Base-by-base conservation (phyloP, 2,797 vertebrate species). In the Xerus rutilus region DNA sequence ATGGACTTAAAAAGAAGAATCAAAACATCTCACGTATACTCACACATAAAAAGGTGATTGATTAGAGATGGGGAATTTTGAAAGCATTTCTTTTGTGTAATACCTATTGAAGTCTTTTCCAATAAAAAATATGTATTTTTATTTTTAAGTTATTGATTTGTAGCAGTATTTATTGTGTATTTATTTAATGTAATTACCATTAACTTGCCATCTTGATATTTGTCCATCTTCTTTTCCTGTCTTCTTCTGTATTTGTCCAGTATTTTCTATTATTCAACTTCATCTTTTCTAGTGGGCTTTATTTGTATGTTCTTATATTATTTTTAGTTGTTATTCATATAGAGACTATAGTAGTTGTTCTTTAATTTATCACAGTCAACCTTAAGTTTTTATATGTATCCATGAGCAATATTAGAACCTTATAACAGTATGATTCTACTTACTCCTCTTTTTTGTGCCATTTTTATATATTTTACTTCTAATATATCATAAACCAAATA, bases 401-500 rank as follows among this genome's bases (percentile, higher is more conserved):
- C 59, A 62, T 62, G 59, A 62, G 59, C 59, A 62, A 62, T 62
- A 17, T 54, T 54, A 54, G 52, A 54, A 54, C 52, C 15, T 54
- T 18, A 7, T 25, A 62, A 62, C 8, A 62, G 9, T 62, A 11
- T 62, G 59, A 62, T 25, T 62, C 21, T 9, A 62, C 9, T 59
- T 59, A 59, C 57, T 62, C 39, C 23, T 25, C 43, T 35, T 14
- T 43, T 77, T 72, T 47, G 18, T 83, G n/a, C 14, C 67, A 57
- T 72, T 76, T 76, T 74, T 43, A 76, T 79, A n/a, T 92, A 3
- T 69, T 82, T 96, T 94, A 59, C 25, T 76, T 94, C 23, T 64
- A 52, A 86, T 59, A 35, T 79, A 45, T 62, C 62, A 89, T 62
- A 89, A 89, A 82, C 23, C 81, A 28, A 30, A 92, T n/a, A 62